Conservation (phyloP, 2,888 invertebrate species). For the Pammene aurita region DNA sequence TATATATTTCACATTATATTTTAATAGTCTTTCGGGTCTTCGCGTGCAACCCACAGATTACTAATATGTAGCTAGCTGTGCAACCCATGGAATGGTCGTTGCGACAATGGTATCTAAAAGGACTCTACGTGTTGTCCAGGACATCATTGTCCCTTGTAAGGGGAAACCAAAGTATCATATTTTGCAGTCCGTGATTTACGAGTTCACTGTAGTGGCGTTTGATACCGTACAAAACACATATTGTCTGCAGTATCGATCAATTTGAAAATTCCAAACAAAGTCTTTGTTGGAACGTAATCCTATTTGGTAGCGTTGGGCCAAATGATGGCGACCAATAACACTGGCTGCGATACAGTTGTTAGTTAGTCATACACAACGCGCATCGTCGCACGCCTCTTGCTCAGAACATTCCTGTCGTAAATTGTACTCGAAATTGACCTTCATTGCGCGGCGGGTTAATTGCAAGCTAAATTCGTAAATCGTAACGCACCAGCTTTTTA, state of each 20-base stretch:
- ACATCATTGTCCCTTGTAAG: no score
- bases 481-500: conserved; percentile 16
- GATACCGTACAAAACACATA: conserved; percentile 10
- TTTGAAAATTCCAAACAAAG: conserved; percentile 15
- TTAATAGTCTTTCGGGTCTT: no score
- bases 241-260: conserved; percentile 6
- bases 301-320: conserved; percentile 34
- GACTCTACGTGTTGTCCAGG: no score
- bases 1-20: no score
- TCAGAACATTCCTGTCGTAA: conserved; percentile 7
- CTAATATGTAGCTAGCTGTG: no score
- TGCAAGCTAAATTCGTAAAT: conserved; percentile 15
- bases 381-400: conserved; percentile 22
- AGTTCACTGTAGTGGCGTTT: background rate
- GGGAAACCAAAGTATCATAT: no score
- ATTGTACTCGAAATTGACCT: conserved; percentile 29
- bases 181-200: background rate
- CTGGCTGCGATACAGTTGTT: conserved; percentile 23
- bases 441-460: conserved; percentile 24
- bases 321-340: conserved; percentile 31
- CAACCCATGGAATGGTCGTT: no score
- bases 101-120: no score
- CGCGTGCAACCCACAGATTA: no score
- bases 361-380: conserved; percentile 34
- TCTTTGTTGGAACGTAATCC: conserved; percentile 25